Percentiles rank a stretch among this genome's conserved stretches.
These are phyloP conservation scores for Microcebus jonahi DNA, from an alignment of 2,113 vertebrate species.

Conservation along the genomic window DNA sequence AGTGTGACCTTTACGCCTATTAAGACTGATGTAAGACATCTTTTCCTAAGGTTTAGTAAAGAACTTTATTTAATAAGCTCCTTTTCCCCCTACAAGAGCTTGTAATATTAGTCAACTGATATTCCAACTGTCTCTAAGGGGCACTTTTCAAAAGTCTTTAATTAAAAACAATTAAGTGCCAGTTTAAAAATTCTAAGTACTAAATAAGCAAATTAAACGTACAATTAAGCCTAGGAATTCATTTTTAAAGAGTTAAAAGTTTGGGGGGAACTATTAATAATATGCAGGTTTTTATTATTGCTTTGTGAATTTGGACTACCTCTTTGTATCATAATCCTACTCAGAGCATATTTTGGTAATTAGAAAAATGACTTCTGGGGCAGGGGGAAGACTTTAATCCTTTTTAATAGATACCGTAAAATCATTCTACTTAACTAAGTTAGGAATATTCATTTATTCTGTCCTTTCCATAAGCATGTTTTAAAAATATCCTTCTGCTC, in stretches of 20 bases:
- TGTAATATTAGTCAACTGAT: constrained; percentile 51
- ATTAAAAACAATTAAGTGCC: constrained; percentile 53
- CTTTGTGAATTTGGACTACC: constrained; percentile 74
- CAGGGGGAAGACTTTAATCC: constrained; percentile 62
- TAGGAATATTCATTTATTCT: constrained; percentile 66
- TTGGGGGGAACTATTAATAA: constrained; percentile 42
- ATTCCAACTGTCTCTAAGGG: constrained; percentile 50
- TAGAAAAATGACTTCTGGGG: constrained; percentile 66
- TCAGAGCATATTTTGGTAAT: constrained; percentile 57
- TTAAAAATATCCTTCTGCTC: constrained; percentile 64
- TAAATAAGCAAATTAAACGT: constrained; percentile 66
- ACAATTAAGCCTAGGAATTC: constrained; percentile 62
- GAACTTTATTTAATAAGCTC: constrained; percentile 54
- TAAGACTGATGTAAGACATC: constrained; percentile 57
- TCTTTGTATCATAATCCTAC: constrained; percentile 58
- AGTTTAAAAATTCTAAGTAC: constrained; percentile 66
- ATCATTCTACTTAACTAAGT: constrained; percentile 59
- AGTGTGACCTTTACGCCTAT: constrained; percentile 64
- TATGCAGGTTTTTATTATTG: constrained; percentile 70
- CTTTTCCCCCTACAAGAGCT: constrained; percentile 46
- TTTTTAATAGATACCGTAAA: constrained; percentile 58
- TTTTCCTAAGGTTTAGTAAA: constrained; percentile 62
- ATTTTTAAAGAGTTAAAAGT: constrained; percentile 66
- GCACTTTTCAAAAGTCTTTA: constrained; percentile 66
- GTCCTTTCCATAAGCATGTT: constrained; percentile 65